Percentiles rank a stretch among this genome's conserved stretches.
These are phyloP conservation scores for Nothura maculosa DNA, from an alignment of 2,797 vertebrate genomes.

Conservation along the genomic window DNA sequence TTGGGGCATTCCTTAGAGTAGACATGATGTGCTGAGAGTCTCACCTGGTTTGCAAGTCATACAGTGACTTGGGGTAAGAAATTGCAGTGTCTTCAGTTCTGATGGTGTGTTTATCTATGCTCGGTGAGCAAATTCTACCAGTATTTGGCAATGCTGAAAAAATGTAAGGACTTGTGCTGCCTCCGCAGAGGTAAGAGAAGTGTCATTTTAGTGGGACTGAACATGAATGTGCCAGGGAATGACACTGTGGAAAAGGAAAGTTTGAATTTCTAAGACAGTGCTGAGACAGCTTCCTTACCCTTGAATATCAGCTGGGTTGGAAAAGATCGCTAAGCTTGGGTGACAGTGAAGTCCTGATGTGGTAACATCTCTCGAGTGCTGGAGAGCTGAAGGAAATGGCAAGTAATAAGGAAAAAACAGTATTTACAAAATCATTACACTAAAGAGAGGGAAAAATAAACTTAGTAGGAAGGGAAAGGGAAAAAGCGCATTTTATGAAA, in stretches of 20 bases:
- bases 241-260: not conserved
- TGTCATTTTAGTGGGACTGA: not conserved
- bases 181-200: not conserved
- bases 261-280: not conserved
- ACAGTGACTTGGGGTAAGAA: not conserved
- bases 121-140: not conserved
- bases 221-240: not conserved
- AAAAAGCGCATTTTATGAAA: not conserved
- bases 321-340: not conserved
- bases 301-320: not conserved
- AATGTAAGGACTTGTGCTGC: rapidly evolving
- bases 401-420: not conserved
- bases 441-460: not conserved
- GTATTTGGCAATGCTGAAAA: rapidly evolving
- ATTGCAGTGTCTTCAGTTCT: not conserved
- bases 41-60: not conserved
- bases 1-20: not conserved
- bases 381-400: not conserved
- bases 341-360: not conserved
- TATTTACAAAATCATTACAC: not conserved
- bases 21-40: not conserved
- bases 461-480: not conserved
- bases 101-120: rapidly evolving
- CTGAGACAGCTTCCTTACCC: not conserved
- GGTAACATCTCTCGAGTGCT: not conserved